Evolutionary conservation across 2,888 invertebrate species (phyloP), one percentile per base, ranked within the genome.

Genomic region (Lithophane leautieri): DNA sequence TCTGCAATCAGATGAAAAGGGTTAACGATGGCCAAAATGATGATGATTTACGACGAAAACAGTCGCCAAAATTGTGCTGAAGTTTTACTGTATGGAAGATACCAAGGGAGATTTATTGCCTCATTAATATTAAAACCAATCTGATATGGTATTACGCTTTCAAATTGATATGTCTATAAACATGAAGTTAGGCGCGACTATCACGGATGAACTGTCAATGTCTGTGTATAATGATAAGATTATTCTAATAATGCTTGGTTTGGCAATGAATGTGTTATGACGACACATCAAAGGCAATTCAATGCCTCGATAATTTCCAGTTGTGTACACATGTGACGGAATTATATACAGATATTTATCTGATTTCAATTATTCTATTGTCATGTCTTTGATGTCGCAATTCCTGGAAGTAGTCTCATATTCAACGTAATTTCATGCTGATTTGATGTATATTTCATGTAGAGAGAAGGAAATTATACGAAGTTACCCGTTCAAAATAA

Each of bases 111-210:
- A 81, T 85, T 81, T 78, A 85, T 81, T 67, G 69, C 68, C 66
- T 81, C 66, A 85, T 85, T 76, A 85, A 85, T 85, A 85, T 85
- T 85, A 74, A 85, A 78, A 85, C 70, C 60, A 85, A 79, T 83
- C 67, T 72, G 70, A 42, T 62, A 14, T 50, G 63, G 74, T 73
- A 70, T 79, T 69, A 63, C 60, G 34, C 22, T 34, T 70, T 60
- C 65, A 66, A 73, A 79, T 76, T 78, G 62, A 76, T 61, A 78
- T 63, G 70, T 78, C 70, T 66, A 83, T 84, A 76, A 67, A 82
- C 63, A 50, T 40, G 25, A 78, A 60, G n/a, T 25, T 68, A 50
- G 14, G 47, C 44, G 40, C 44, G 40, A 52, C 63, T 16, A 58
- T 44, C 52, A 40, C 22, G 44, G 61, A 72, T 62, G 52, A 79